Base-by-base conservation (phyloP, 2,113 vertebrate genomes). In the Echinops telfairi region DNA sequence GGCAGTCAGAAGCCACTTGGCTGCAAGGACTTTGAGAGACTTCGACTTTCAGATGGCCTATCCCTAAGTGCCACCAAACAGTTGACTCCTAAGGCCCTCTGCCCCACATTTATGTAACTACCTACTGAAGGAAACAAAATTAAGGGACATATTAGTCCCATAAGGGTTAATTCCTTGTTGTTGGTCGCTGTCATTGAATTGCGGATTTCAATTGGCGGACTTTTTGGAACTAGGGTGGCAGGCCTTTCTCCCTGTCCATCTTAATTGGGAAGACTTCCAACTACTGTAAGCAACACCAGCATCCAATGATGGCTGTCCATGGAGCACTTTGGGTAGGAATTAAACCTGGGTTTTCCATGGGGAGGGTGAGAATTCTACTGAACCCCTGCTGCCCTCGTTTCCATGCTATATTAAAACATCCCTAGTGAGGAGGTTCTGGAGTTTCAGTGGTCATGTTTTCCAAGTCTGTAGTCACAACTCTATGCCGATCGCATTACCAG, bases 61-160 rank as follows among this genome's bases (percentile, higher is more conserved):
- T 62, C 25, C 27, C 36, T 15, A 11, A 83, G 25, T 10, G 68
- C 43, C 90, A 23, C 81, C 3, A 73, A 53, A 60, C 7, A 53
- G 22, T 23, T 64, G 86, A 88, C 36, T 68, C 12, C 43, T 57
- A 47, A n/a, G 57, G 80, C 5, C 31, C 31, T 91, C 31, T 20
- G 16, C 23, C 29, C 86, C 58, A 82, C 2, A 53, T 78, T 68
- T 20, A 62, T 38, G n/a, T 81, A 90, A 83, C 53, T 53, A 12
- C 25, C 27, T 90, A 23, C 82, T 19, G 25, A 75, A 80, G 25
- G 23, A 90, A 92, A 29, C 22, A 77, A 94, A 77, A n/a, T 93
- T 36, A 83, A 47, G 77, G 79, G 16, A 66, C 19, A 73, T 87
- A 91, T 92, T 47, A 80, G 38, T 85, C 25, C 9, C 81, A 53